Evolutionary conservation across 2,888 invertebrate species (phyloP).

Genomic region (Crocallis elinguaria): DNA sequence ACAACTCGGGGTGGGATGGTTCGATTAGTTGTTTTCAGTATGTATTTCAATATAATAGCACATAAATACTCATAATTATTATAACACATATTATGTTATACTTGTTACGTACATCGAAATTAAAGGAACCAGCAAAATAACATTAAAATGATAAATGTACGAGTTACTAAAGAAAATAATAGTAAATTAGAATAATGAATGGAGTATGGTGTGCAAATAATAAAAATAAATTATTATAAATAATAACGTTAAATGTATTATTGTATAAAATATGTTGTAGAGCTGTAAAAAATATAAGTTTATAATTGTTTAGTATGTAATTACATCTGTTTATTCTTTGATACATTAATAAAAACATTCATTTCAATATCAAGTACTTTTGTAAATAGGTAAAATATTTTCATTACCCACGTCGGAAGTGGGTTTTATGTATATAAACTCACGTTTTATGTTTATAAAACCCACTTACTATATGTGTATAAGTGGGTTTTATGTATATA

Average conservation of each 20-base stretch:
- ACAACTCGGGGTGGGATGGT: conserved; percentile 38
- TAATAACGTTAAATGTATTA: conserved; percentile 16
- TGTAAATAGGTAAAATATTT: too few species aligned
- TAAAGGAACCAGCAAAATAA: conserved; percentile 67
- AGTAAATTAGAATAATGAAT: conserved; percentile 52
- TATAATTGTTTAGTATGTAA: not conserved
- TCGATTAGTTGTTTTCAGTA: conserved; percentile 7
- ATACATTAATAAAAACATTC: too few species aligned
- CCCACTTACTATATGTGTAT: too few species aligned
- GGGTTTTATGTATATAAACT: too few species aligned
- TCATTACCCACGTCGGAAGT: too few species aligned
- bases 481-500: too few species aligned
- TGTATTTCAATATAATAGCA: conserved; percentile 24
- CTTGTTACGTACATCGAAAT: conserved; percentile 47
- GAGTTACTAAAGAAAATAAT: conserved; percentile 41
- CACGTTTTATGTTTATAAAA: too few species aligned
- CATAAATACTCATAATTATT: conserved; percentile 22
- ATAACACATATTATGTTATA: conserved; percentile 30
- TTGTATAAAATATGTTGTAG: conserved; percentile 12
- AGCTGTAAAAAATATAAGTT: conserved; percentile 28
- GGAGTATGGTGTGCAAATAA: conserved; percentile 75
- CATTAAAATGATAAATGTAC: conserved; percentile 50
- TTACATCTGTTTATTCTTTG: too few species aligned
- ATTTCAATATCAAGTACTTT: too few species aligned
- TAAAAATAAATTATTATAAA: conserved; percentile 54